phyloP scores from a whole-genome alignment of 1,140 invertebrate species.

The Drosophila nannoptera region DNA sequence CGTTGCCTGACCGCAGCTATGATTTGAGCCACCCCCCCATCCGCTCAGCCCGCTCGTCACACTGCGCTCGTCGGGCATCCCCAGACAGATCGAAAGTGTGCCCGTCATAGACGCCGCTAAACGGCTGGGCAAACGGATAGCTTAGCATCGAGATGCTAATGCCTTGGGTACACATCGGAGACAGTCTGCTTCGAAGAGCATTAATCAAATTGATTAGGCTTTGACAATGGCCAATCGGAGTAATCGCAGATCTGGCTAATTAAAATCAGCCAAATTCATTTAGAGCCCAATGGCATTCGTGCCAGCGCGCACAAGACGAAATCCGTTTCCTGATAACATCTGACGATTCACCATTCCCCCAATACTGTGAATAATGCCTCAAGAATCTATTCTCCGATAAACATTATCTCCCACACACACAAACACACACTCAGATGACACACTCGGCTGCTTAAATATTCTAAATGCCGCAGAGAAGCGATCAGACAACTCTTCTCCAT shows the following conservation, averaged over 20 bases:
- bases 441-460: background rate
- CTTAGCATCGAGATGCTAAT: constrained; percentile 57
- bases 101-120: constrained; percentile 41
- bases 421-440: too few species aligned
- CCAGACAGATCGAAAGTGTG: constrained; percentile 27
- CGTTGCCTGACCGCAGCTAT: constrained; percentile 2
- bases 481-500: background rate
- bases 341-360: background rate
- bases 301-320: background rate
- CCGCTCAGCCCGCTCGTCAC: constrained; percentile 3
- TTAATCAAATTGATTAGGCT: constrained; percentile 38
- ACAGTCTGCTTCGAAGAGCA: constrained; percentile 49
- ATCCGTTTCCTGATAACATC: constrained; percentile 2
- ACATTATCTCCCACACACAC: background rate
- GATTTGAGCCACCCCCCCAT: background rate
- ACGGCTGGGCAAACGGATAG: constrained; percentile 48
- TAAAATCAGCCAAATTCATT: constrained; percentile 54
- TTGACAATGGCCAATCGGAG: constrained; percentile 41
- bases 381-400: background rate
- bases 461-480: background rate
- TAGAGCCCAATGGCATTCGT: constrained; percentile 20
- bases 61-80: constrained; percentile 23
- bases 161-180: constrained; percentile 43
- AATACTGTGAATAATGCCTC: background rate
- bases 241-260: constrained; percentile 50